A percentile compares a stretch with the other conserved stretches of the same genome.
phyloP scores from a whole-genome alignment of 2,888 invertebrate genomes.

The Epiperipatus broadwayi region DNA sequence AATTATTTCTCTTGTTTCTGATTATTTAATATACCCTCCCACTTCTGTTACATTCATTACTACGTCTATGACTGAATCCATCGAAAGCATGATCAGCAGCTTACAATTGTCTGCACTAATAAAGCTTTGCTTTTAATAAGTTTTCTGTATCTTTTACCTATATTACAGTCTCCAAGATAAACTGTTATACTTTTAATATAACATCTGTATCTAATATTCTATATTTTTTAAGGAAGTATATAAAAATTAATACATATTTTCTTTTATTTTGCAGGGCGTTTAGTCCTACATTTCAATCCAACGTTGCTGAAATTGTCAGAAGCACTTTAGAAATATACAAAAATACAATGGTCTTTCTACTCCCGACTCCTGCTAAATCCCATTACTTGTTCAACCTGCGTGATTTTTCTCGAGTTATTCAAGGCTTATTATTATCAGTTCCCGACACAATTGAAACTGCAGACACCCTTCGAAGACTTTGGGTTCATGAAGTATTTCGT shows the following conservation, averaged over 20 bases:
- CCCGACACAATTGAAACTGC: conserved; percentile 76
- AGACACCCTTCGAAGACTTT: conserved; percentile 65
- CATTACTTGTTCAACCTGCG: conserved; percentile 33
- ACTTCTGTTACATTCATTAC: no score
- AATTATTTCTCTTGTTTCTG: no score
- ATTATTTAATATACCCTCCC: no score
- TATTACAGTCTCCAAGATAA: no score
- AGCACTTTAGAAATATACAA: conserved; percentile 76
- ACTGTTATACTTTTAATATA: neutral
- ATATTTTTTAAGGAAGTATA: conserved; percentile 11
- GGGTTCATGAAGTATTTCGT: conserved; percentile 80
- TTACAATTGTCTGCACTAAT: no score
- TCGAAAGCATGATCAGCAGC: no score
- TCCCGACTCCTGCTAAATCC: conserved; percentile 32
- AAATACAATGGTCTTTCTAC: conserved; percentile 37
- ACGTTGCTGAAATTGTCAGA: conserved; percentile 63
- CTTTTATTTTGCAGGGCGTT: conserved; percentile 48
- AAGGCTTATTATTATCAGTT: conserved; percentile 74
- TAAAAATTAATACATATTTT: conserved; percentile 13
- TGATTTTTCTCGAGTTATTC: conserved; percentile 32
- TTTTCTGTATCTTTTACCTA: no score
- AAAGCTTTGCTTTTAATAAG: no score
- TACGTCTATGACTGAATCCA: no score
- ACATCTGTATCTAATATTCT: neutral
- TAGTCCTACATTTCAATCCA: conserved; percentile 79